Evolutionary conservation across 2,797 vertebrate genomes (phyloP).

Genomic region (Anguilla pacifica): DNA sequence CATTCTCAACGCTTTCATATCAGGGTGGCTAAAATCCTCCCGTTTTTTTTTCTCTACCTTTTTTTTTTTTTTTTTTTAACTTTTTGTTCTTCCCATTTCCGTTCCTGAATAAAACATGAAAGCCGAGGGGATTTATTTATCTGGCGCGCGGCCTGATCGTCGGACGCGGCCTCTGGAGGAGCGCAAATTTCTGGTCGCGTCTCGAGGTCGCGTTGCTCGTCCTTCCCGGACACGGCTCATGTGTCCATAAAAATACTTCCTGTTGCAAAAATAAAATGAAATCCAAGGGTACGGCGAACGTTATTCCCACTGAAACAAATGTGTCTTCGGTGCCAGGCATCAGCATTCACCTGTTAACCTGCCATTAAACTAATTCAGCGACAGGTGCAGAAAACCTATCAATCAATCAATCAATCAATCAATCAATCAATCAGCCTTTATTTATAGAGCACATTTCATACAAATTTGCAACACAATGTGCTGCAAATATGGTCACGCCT

Average conservation of each 20-base stretch:
- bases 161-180: not conserved
- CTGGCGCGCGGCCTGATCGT: not conserved
- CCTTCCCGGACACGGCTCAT: not conserved
- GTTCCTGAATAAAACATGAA: not conserved
- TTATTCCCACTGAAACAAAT: not conserved
- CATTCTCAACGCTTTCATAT: not conserved
- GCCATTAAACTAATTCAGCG: not conserved
- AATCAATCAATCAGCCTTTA: too few relatives aligned
- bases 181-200: not conserved
- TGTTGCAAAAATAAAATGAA: not conserved
- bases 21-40: not conserved
- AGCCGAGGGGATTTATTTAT: not conserved
- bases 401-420: too few relatives aligned
- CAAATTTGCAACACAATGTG: too few relatives aligned
- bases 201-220: not conserved
- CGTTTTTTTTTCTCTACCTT: not conserved
- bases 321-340: not conserved
- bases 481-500: not conserved
- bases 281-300: not conserved
- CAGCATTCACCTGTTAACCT: not conserved
- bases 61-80: not conserved
- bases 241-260: not conserved
- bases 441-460: too few relatives aligned
- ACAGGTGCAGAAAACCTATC: not conserved
- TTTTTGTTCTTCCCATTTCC: not conserved